Evolutionary conservation across 2,888 invertebrate species (phyloP).

Genomic region (Sericinus montela): DNA sequence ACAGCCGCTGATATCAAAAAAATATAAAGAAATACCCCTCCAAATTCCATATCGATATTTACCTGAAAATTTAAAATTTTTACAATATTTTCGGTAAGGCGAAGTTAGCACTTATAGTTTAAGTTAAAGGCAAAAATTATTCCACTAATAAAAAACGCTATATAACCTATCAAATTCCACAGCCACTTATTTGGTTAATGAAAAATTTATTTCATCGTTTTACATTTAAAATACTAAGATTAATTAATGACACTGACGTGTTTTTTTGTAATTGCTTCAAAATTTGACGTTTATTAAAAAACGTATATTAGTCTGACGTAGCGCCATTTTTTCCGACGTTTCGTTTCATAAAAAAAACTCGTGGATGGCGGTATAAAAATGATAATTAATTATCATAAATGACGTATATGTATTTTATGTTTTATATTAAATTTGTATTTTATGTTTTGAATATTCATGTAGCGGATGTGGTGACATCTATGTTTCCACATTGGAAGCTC

Average conservation of each 20-base stretch:
- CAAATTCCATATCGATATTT: constrained; percentile 35
- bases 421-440: no score
- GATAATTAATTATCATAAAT: no score
- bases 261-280: constrained; percentile 43
- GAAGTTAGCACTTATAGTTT: no score
- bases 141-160: constrained; percentile 9
- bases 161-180: constrained; percentile 26
- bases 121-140: no score
- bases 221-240: constrained; percentile 31
- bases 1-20: constrained; percentile 26
- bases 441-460: no score
- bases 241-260: constrained; percentile 60
- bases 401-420: no score
- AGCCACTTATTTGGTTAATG: constrained; percentile 22
- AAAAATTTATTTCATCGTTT: constrained; percentile 18
- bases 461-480: no score
- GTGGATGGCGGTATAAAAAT: no score
- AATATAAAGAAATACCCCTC: constrained; percentile 17
- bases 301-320: constrained; percentile 30
- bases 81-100: no score
- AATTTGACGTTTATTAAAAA: constrained; percentile 35
- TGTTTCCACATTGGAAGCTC: no score
- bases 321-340: constrained; percentile 33
- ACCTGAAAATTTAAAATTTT: constrained; percentile 38
- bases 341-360: constrained; percentile 27